Percentiles rank a stretch among this genome's conserved stretches.
phyloP scores from a whole-genome alignment of 1,140 invertebrate genomes.

The Probaryconus sp. region DNA sequence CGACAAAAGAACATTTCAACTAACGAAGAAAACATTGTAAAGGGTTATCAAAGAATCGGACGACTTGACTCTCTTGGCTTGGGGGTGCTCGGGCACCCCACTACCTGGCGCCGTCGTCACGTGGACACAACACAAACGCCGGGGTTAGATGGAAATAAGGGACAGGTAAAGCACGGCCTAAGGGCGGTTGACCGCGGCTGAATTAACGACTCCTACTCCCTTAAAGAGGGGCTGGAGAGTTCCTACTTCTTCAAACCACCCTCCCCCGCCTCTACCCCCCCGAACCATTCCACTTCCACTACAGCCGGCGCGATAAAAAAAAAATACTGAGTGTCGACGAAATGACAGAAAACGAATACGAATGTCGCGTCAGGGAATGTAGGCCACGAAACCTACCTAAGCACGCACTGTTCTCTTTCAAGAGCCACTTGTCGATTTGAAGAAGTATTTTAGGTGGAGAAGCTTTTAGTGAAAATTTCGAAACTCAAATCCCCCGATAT shows the following conservation, averaged over 20 bases:
- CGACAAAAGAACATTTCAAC: slow-evolving; percentile 14
- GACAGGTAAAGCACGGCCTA: slow-evolving; percentile 33
- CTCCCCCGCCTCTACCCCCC: no score
- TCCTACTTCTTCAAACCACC: no score
- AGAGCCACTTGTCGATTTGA: slow-evolving; percentile 16
- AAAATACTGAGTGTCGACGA: slow-evolving; percentile 18
- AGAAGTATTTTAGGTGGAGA: no score
- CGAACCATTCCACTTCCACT: no score
- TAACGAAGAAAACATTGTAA: slow-evolving; percentile 65
- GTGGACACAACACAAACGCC: slow-evolving; percentile 65
- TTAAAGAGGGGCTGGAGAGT: no score
- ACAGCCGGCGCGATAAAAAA: slow-evolving; percentile 33
- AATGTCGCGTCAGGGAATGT: slow-evolving; percentile 29
- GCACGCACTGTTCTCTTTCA: slow-evolving; percentile 26
- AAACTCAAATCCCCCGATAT: no score
- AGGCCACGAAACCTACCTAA: slow-evolving; percentile 37
- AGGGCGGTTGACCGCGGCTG: slow-evolving; percentile 46
- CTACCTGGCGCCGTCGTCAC: slow-evolving; percentile 68
- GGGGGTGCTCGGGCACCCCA: slow-evolving; percentile 65
- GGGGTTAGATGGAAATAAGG: slow-evolving; percentile 51
- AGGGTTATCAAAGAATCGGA: slow-evolving; percentile 71
- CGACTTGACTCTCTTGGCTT: slow-evolving; percentile 58
- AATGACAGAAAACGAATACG: slow-evolving; percentile 26
- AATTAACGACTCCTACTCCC: slow-evolving; percentile 42
- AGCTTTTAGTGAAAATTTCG: no score